These are phyloP conservation scores for Aphodius sticticus DNA, from an alignment of 2,888 invertebrate genomes.

Conservation along the genomic window DNA sequence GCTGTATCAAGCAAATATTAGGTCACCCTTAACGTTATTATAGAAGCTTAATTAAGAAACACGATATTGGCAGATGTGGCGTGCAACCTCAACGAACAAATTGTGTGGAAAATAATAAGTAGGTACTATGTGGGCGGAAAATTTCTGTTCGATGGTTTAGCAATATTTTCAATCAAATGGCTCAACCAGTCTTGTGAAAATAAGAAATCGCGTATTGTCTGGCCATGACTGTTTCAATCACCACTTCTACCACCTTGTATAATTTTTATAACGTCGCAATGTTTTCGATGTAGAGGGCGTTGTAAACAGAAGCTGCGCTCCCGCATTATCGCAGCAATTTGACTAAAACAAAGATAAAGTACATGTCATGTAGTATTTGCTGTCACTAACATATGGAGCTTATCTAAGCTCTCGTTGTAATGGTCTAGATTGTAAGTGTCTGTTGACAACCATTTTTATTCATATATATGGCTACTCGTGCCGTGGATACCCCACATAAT, in stretches of 20 bases:
- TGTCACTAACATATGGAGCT: slow-evolving; percentile 46
- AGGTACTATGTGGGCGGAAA: background rate
- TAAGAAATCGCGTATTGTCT: background rate
- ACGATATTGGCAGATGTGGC: background rate
- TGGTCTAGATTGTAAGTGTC: slow-evolving; percentile 29
- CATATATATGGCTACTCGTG: background rate
- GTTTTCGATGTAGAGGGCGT: background rate
- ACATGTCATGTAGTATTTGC: slow-evolving; percentile 38
- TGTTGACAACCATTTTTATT: slow-evolving; percentile 35
- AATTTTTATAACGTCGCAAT: background rate
- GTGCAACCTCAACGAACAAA: background rate
- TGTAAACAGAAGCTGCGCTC: background rate
- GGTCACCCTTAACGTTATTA: background rate
- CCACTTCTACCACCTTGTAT: too few species aligned
- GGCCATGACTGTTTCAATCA: background rate
- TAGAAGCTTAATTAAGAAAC: background rate
- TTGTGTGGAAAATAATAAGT: background rate
- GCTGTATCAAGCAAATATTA: background rate
- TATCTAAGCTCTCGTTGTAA: slow-evolving; percentile 33
- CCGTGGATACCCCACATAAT: background rate
- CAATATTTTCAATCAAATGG: background rate
- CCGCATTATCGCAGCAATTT: slow-evolving; percentile 38
- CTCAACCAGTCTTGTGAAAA: background rate
- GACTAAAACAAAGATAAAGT: slow-evolving; percentile 43
- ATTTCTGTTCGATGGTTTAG: background rate